Percentiles rank a stretch among this genome's conserved stretches.
Conservation (phyloP, 2,888 invertebrate species). For the Seladonia tumulorum region DNA sequence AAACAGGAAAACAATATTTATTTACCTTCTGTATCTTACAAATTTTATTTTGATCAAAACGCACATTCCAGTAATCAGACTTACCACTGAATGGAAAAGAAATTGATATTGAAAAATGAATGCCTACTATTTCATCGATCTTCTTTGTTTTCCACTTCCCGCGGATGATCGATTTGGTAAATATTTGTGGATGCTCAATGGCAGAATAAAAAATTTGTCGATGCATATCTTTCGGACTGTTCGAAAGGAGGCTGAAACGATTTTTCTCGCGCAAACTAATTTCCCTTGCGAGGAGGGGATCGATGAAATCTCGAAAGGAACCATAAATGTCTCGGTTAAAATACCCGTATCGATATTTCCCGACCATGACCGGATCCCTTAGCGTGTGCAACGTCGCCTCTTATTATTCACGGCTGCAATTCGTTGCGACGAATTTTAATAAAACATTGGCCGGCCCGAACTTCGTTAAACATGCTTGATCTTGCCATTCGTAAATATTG, state of each 20-base stretch:
- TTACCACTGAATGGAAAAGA: too few species aligned
- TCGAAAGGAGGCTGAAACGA: background rate
- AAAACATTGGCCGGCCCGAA: constrained; percentile 1
- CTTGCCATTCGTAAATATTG: constrained; percentile 46
- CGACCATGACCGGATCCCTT: constrained; percentile 49
- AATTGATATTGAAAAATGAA: too few species aligned
- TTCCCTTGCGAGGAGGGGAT: background rate
- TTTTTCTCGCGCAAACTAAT: background rate
- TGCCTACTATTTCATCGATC: too few species aligned
- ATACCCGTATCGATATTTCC: constrained; percentile 47
- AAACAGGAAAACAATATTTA: too few species aligned
- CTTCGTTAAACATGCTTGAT: constrained; percentile 36
- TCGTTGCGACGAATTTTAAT: constrained; percentile 48
- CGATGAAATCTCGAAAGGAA: background rate
- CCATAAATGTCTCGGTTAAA: constrained; percentile 31
- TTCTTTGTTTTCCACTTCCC: too few species aligned
- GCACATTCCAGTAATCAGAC: too few species aligned
- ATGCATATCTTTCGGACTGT: background rate
- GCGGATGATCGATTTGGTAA: background rate
- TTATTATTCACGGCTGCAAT: constrained; percentile 43
- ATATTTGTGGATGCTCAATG: background rate
- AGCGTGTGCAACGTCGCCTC: constrained; percentile 36
- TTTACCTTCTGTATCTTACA: background rate
- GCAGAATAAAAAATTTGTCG: background rate
- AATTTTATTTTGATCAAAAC: background rate